These are phyloP conservation scores for Pelodytes ibericus DNA, from an alignment of 2,797 vertebrate genomes.

Conservation along the genomic window DNA sequence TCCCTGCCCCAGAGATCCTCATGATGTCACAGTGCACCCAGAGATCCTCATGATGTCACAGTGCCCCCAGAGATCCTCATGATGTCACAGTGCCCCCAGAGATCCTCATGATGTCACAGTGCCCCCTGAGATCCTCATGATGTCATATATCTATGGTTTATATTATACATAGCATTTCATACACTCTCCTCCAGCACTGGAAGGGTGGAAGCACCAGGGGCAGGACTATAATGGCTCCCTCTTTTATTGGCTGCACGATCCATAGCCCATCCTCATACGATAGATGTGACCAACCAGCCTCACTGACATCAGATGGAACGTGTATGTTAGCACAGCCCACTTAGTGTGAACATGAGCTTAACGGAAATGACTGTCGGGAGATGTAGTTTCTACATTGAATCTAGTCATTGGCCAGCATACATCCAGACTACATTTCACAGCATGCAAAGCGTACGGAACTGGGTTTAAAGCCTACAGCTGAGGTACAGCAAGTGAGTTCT, in stretches of 20 bases:
- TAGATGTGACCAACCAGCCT: background rate
- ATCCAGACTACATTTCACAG: background rate
- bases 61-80: too few species aligned
- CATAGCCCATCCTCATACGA: slow-evolving; percentile 14
- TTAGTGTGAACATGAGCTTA: too few species aligned
- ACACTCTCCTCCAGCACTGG: background rate
- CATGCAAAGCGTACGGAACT: background rate
- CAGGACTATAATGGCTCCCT: too few species aligned
- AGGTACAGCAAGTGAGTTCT: background rate
- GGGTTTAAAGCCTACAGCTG: slow-evolving; percentile 4
- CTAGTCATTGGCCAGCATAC: too few species aligned
- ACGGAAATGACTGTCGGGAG: background rate
- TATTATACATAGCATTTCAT: background rate
- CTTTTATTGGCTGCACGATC: background rate
- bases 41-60: too few species aligned
- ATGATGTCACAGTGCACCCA: too few species aligned
- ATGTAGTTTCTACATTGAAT: background rate
- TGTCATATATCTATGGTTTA: too few species aligned
- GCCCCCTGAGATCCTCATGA: too few species aligned
- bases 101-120: too few species aligned
- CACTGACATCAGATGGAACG: background rate
- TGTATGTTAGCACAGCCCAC: background rate
- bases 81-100: too few species aligned
- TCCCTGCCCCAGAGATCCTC: too few species aligned
- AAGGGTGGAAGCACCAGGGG: background rate